Evolutionary conservation across 2,888 invertebrate species (phyloP).

Genomic region (Platycheirus albimanus): DNA sequence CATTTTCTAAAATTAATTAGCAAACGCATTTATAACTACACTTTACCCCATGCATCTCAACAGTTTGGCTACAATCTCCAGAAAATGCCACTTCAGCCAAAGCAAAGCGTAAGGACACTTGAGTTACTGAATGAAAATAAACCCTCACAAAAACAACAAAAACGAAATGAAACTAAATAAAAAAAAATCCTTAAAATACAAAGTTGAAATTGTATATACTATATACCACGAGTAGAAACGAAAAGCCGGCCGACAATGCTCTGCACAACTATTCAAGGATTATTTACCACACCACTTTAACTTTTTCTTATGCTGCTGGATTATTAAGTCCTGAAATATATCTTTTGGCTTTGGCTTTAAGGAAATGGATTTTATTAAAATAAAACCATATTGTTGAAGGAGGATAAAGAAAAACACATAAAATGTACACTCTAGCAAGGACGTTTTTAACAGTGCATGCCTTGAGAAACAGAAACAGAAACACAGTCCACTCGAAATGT

Average conservation of each 20-base stretch:
- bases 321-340: slow-evolving; percentile 30
- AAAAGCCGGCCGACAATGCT: slow-evolving; percentile 29
- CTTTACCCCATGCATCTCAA: not conserved
- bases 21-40: slow-evolving; percentile 7
- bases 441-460: slow-evolving; percentile 12
- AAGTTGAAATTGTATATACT: slow-evolving; percentile 11
- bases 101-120: slow-evolving; percentile 20
- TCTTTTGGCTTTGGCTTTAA: slow-evolving; percentile 18
- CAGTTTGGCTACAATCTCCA: slow-evolving; percentile 15
- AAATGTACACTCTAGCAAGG: slow-evolving; percentile 18
- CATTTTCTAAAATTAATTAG: slow-evolving; percentile 43
- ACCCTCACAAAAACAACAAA: slow-evolving; percentile 21
- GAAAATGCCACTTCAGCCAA: slow-evolving; percentile 2
- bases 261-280: slow-evolving; percentile 23
- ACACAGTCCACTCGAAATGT: not conserved
- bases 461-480: not conserved
- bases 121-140: slow-evolving; percentile 41
- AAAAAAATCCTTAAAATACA: slow-evolving; percentile 63
- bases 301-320: slow-evolving; percentile 16
- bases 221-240: not conserved
- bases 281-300: slow-evolving; percentile 15
- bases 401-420: slow-evolving; percentile 15
- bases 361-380: slow-evolving; percentile 37
- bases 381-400: slow-evolving; percentile 5
- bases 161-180: slow-evolving; percentile 7